Evolutionary conservation across 1,140 invertebrate genomes (phyloP).

Genomic region (Cryptotermes secundus): DNA sequence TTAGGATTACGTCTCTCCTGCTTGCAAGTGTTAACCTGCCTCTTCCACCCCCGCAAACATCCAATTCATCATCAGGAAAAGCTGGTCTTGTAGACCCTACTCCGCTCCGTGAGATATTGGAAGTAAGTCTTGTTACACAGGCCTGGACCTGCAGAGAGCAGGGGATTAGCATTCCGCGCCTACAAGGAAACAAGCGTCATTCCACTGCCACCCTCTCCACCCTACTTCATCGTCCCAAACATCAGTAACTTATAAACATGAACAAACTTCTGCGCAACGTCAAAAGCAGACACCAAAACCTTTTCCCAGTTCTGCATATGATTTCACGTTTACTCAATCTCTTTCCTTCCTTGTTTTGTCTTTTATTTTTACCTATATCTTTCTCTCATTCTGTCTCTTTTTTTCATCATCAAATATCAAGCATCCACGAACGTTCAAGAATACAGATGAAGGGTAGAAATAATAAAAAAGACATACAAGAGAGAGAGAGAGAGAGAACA

Average conservation of each 20-base stretch:
- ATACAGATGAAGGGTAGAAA: slow-evolving; percentile 9
- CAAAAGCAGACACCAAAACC: neutral
- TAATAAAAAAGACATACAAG: neutral
- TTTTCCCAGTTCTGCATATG: neutral
- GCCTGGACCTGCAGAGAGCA: neutral
- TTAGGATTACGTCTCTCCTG: too few species aligned
- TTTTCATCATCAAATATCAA: slow-evolving; percentile 6
- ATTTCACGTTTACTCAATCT: neutral
- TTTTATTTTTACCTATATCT: neutral
- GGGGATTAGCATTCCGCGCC: neutral
- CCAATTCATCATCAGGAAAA: too few species aligned
- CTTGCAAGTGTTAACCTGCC: too few species aligned
- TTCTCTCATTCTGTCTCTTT: neutral
- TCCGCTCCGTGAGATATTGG: neutral
- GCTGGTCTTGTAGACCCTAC: neutral
- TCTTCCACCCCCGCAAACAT: too few species aligned
- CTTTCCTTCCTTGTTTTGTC: neutral
- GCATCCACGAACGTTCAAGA: slow-evolving; percentile 13
- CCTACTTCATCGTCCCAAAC: neutral
- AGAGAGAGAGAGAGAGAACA: neutral
- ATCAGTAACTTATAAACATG: slow-evolving; percentile 10
- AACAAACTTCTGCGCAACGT: slow-evolving; percentile 4
- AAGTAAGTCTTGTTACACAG: neutral
- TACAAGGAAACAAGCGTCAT: neutral
- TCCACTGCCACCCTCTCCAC: neutral